Base-by-base conservation (phyloP, 1,140 invertebrate genomes). In the Euwallacea similis region DNA sequence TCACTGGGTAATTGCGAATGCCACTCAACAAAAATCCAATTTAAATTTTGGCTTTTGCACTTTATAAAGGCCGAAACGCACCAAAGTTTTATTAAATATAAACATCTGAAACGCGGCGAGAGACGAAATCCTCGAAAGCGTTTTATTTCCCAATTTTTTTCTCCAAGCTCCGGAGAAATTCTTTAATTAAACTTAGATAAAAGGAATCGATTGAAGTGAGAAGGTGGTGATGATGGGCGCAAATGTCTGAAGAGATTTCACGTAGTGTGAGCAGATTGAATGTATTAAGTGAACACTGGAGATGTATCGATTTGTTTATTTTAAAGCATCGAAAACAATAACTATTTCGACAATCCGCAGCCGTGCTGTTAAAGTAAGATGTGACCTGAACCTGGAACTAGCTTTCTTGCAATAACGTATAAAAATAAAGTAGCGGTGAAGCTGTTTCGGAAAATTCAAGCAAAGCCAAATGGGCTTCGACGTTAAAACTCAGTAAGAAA, bases 81-180 rank as follows among this genome's bases (percentile, higher is more conserved):
- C 50, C 56, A 69, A 69, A 69, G 66, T 69, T 69, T 69, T 69
- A 69, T 69, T 69, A 69, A 69, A 69, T 69, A 69, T 69, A 69
- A 69, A 69, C 66, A 69, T 69, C 66, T 69, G 43, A 53, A 55
- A 62, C n/a, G 11, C 56, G 41, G 44, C 58, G 13, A 15, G 56
- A 42, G 44, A 46, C 56, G 42, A 69, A 61, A 44, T 69, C 44
- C 13, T 67, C 61, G 53, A 69, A 69, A 50, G 13, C 58, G 42
- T 69, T 60, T 69, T 69, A 53, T 69, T 59, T 59, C n/a, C 65
- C 33, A 8, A 55, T 46, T 47, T 66, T 66, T 66, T 66, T 67
- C 15, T 13, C 33, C 15, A 54, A 66, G n/a, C 16, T 67, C 58
- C 7, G 11, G 42, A 8, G 15, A 69, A 69, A 60, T 61, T 59